Conservation (phyloP, 2,797 vertebrate species). For the Dendrocincla fuliginosa region DNA sequence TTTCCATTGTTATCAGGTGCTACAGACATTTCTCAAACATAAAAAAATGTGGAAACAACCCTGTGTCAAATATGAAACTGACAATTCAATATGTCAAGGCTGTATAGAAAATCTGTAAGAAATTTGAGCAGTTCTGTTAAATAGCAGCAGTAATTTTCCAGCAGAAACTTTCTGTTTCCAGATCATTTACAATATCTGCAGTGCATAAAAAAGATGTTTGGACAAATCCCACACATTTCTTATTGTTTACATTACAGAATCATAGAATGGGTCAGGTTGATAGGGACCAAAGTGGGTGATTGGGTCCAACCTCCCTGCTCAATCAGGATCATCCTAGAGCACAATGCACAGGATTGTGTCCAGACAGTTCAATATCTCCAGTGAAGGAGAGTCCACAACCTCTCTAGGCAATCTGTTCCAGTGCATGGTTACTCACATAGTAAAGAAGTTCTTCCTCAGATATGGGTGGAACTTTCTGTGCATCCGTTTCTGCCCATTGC, state of each 20-base stretch:
- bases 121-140: neutral
- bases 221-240: neutral
- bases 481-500: rapidly evolving
- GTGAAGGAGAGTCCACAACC: neutral
- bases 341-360: neutral
- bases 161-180: neutral
- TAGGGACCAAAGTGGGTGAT: neutral
- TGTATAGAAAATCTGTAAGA: neutral
- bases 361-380: neutral
- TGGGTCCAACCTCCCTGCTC: neutral
- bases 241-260: neutral
- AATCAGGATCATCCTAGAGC: neutral
- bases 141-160: neutral
- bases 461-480: neutral
- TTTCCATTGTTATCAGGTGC: neutral
- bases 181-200: neutral
- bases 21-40: neutral
- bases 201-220: neutral
- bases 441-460: neutral
- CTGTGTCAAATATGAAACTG: rapidly evolving
- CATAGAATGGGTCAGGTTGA: neutral
- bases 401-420: neutral
- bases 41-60: neutral
- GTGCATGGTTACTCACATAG: neutral
- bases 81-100: neutral